Base-by-base conservation (phyloP, 1,140 invertebrate genomes). In the Drosophila gunungcola region DNA sequence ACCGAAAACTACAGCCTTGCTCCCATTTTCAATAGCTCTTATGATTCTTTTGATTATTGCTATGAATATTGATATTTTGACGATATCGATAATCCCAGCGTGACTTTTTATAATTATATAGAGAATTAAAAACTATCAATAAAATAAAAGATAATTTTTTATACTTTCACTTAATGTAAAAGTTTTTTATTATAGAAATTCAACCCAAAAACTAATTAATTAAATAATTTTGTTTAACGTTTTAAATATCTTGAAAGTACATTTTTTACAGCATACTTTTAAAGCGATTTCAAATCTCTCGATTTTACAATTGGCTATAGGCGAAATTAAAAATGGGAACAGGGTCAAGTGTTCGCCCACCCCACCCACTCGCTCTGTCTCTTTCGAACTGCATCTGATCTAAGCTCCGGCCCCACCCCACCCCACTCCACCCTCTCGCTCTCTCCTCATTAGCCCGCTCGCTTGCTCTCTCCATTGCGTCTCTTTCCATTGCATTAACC, bases 401-500 rank as follows among this genome's bases (percentile, higher is more conserved):
- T 64, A 58, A 34, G 60, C 36, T 46, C 32, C 16, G 48, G 48
- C 58, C 46, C 61, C 58, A 5, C 16, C 16, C 16, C 16, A 21
- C 16, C 16, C 16, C 10, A 16, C 60, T 45, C 13, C 27, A 10
- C 27, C 25, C 49, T 34, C 32, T 42, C 29, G 41, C 46, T 69
- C 54, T 41, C 41, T 39, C 46, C 51, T 45, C 61, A 68, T 67
- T 34, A 53, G 29, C 21, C 6, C 48, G 25, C 42, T 39, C 36
- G 34, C 39, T 77, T 76, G 36, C 45, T 45, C 29, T 60, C 60
- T 62, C 41, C 29, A 32, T 32, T 32, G 29, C 29, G 38, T 58
- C 72, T 80, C 62, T 38, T 56, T 62, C 73, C 62, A 69, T 52
- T 53, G 41, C 73, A 75, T 73, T 34, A 39, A 60, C 48, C 64